phyloP scores from a whole-genome alignment of 2,797 vertebrate species.

The Gallinago solitaria region DNA sequence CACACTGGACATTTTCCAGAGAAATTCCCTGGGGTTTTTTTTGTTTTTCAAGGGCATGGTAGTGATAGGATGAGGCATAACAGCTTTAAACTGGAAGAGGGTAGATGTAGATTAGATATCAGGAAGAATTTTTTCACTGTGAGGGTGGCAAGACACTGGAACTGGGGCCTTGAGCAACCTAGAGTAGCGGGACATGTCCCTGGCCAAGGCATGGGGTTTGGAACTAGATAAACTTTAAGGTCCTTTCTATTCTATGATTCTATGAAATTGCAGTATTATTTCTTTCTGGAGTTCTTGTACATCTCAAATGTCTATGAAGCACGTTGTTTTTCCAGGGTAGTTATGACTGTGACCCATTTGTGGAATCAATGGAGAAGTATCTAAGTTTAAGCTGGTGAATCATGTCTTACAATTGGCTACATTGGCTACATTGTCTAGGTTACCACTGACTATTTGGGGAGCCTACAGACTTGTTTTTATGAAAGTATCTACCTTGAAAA shows the following conservation, averaged over 20 bases:
- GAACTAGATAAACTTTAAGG: too few species aligned
- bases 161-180: too few species aligned
- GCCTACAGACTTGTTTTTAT: neutral
- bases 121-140: too few species aligned
- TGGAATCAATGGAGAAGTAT: neutral
- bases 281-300: neutral
- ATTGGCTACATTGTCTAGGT: neutral
- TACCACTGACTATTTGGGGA: neutral
- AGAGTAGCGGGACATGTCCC: too few species aligned
- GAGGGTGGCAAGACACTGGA: too few species aligned
- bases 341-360: neutral
- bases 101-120: too few species aligned
- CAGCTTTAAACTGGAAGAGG: too few species aligned
- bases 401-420: neutral
- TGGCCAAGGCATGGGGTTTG: too few species aligned
- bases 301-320: neutral
- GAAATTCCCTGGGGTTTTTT: neutral
- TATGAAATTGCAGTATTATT: neutral
- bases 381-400: neutral
- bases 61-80: too few species aligned
- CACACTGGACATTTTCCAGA: neutral
- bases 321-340: neutral
- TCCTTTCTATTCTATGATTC: too few species aligned
- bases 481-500: neutral
- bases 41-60: too few species aligned